Evolutionary conservation across 2,888 invertebrate species (phyloP).

Genomic region (Tinea semifulvella): DNA sequence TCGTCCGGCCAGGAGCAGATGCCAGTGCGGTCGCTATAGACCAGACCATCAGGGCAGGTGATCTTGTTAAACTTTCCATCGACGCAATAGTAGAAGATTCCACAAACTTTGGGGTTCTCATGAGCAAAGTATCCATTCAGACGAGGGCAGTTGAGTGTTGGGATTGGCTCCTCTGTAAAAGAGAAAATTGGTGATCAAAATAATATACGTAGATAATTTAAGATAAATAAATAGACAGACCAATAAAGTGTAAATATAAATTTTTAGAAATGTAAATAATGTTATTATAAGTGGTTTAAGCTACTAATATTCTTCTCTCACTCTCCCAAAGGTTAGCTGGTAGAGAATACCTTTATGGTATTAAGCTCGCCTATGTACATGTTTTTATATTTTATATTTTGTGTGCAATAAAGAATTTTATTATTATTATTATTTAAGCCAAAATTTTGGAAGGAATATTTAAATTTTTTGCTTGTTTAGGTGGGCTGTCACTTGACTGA

Average conservation of each 20-base stretch:
- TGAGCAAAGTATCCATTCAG: constrained; percentile 90
- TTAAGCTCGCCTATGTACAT: too few species aligned
- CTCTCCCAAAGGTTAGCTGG: too few species aligned
- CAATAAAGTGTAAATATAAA: background rate
- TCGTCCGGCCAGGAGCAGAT: constrained; percentile 95
- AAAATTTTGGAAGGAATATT: too few species aligned
- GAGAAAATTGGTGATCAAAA: background rate
- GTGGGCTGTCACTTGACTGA: too few species aligned
- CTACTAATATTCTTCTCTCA: too few species aligned
- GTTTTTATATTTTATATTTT: too few species aligned
- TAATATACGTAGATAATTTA: background rate
- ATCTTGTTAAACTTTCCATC: constrained; percentile 91
- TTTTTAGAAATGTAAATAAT: too few species aligned
- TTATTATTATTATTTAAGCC: too few species aligned
- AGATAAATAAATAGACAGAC: background rate
- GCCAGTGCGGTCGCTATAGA: constrained; percentile 88
- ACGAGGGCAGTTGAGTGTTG: constrained; percentile 78
- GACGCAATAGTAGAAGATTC: constrained; percentile 89
- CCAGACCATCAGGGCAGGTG: constrained; percentile 85
- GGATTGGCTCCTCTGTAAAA: constrained; percentile 74
- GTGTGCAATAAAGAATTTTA: too few species aligned
- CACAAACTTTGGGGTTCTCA: constrained; percentile 79
- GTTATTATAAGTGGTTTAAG: too few species aligned
- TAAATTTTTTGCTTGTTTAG: too few species aligned
- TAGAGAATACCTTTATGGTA: too few species aligned